Evolutionary conservation across 1,140 invertebrate genomes (phyloP).

Genomic region (Spodoptera litura): DNA sequence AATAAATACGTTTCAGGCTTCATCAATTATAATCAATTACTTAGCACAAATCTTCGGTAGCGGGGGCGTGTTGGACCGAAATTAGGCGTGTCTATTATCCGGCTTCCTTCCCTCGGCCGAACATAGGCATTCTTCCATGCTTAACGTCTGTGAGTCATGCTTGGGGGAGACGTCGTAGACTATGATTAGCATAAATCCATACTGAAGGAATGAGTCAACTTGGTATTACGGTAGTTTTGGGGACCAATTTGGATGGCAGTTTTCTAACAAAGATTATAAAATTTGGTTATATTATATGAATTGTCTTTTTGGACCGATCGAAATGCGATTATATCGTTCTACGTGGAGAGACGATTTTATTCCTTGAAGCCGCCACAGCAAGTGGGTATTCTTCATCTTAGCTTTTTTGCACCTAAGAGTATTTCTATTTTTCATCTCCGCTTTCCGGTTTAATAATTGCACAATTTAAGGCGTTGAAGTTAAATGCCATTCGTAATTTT

Average conservation of each 20-base stretch:
- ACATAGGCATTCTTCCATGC: constrained; percentile 4
- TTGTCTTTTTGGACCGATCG: too few relatives aligned
- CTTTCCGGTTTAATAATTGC: too few relatives aligned
- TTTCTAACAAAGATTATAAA: neutral
- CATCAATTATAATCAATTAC: constrained; percentile 20
- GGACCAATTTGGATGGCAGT: neutral
- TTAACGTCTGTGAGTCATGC: constrained; percentile 23
- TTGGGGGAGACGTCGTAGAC: neutral
- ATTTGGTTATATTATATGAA: too few relatives aligned
- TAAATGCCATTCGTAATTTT: too few relatives aligned
- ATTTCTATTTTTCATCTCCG: too few relatives aligned
- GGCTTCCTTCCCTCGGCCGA: constrained; percentile 4
- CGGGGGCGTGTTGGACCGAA: neutral
- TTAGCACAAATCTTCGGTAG: constrained; percentile 2
- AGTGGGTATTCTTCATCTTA: too few relatives aligned
- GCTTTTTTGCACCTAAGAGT: too few relatives aligned
- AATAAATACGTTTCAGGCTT: neutral
- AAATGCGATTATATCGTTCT: too few relatives aligned
- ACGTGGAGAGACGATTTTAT: too few relatives aligned
- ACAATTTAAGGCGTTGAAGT: too few relatives aligned
- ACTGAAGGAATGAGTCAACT: constrained; percentile 18
- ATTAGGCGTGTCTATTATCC: neutral
- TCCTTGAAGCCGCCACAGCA: too few relatives aligned
- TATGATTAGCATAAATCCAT: constrained; percentile 16
- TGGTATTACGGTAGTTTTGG: neutral